Evolutionary conservation across 2,888 invertebrate species (phyloP).

Genomic region (Boloria selene): DNA sequence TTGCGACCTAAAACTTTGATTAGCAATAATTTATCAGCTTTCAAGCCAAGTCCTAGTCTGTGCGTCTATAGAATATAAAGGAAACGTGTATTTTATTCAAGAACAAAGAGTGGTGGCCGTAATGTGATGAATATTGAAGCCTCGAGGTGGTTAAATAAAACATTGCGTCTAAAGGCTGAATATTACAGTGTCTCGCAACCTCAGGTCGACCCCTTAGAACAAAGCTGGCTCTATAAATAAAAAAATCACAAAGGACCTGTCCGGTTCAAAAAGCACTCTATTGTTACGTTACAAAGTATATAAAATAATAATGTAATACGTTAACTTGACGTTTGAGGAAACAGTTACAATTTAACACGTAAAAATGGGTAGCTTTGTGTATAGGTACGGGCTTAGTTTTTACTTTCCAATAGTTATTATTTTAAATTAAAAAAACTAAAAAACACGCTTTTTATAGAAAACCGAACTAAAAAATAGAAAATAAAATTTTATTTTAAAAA

Average conservation of each 20-base stretch:
- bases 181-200: slow-evolving; percentile 57
- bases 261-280: slow-evolving; percentile 10
- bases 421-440: too few relatives aligned
- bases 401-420: too few relatives aligned
- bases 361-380: too few relatives aligned
- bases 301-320: too few relatives aligned
- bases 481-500: too few relatives aligned
- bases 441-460: too few relatives aligned
- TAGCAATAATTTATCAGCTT: slow-evolving; percentile 10
- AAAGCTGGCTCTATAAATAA: slow-evolving; percentile 67
- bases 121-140: slow-evolving; percentile 65
- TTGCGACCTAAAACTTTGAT: slow-evolving; percentile 4
- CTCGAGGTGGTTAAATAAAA: slow-evolving; percentile 64
- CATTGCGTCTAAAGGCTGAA: slow-evolving; percentile 59
- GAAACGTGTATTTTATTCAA: slow-evolving; percentile 53
- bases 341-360: too few relatives aligned
- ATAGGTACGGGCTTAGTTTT: too few relatives aligned
- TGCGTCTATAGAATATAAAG: slow-evolving; percentile 33
- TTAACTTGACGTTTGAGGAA: too few relatives aligned
- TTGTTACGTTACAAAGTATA: not conserved
- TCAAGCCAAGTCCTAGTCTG: slow-evolving; percentile 12
- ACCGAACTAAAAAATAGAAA: too few relatives aligned
- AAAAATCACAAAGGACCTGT: slow-evolving; percentile 21
- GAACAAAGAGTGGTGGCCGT: slow-evolving; percentile 49
- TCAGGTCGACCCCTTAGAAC: slow-evolving; percentile 54